Base-by-base conservation (phyloP, 2,113 vertebrate species). In the Eonycteris spelaea region DNA sequence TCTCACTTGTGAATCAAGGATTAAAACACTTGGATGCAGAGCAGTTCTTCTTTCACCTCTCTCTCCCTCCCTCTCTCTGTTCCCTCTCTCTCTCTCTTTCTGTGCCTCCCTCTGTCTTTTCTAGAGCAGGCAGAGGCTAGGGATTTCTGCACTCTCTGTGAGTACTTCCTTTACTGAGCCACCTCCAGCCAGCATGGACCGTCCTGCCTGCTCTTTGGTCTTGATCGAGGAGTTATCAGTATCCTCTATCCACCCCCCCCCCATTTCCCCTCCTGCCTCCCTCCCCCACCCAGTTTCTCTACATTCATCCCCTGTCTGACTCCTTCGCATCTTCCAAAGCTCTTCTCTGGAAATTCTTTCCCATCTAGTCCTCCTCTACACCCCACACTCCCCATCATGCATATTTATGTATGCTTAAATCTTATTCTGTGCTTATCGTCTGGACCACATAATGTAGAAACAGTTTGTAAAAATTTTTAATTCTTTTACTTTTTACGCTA, bases 261-360 rank as follows among this genome's bases (percentile, higher is more conserved):
- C 38, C 9, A 0, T 11, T 51, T 14, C 14, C 51, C 9, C 33
- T 55, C 35, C 6, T 5, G 6, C 0, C 16, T 3, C 21, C 4
- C 1, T 9, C 35, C 14, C 1, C 1, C 2, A 1, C 70, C 4
- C 3, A 22, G 14, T 22, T 33, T 4, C 24, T 61, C n/a, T 30
- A 7, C 19, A 16, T 12, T 71, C 48, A 48, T 22, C 21, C 28
- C 33, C 70, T 68, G 30, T 4, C 14, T 4, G 19, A 28, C 30
- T 67, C 22, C 21, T 84, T 33, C 15, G 18, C 30, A 28, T 38
- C 59, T 83, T 71, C 70, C 2, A 28, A 71, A 78, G 11, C 45
- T 88, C 65, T 88, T 90, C 26, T 77, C 40, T 68, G n/a, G 22
- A 24, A 48, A 74, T 57, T 55, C 28, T 28, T 67, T 43, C 70